Conservation (phyloP, 2,113 vertebrate species). For the Vicugna pacos region DNA sequence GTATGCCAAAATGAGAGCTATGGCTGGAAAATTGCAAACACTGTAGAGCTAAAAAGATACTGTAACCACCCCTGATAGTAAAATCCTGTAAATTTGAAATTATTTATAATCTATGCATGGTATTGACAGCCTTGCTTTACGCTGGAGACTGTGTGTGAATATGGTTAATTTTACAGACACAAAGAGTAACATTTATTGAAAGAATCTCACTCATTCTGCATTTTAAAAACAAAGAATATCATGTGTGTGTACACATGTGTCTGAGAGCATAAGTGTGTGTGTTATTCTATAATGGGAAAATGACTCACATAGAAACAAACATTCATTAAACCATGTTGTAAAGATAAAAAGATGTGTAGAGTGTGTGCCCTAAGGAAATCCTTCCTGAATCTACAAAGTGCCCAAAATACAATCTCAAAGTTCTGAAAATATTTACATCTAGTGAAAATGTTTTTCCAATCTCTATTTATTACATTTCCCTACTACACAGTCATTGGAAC, state of each 20-base stretch:
- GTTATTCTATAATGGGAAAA: neutral
- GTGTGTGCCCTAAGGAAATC: neutral
- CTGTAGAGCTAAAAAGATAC: neutral
- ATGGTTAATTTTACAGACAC: neutral
- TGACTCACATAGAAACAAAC: neutral
- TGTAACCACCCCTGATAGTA: neutral
- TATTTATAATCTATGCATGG: neutral
- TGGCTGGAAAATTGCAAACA: neutral
- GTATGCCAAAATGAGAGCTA: neutral
- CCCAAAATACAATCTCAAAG: neutral
- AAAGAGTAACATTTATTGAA: neutral
- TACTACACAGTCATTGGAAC: neutral
- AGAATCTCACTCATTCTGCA: neutral
- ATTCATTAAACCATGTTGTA: neutral
- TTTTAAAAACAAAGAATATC: neutral
- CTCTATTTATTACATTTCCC: neutral
- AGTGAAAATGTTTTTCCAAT: conserved; percentile 18
- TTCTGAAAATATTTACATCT: conserved; percentile 15
- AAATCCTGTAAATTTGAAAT: neutral
- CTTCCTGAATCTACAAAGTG: neutral
- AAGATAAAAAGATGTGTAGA: neutral
- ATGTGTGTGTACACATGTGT: neutral
- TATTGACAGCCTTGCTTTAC: neutral
- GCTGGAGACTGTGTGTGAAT: neutral
- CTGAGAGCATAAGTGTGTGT: neutral